phyloP scores from a whole-genome alignment of 37 sponge, comb jelly and placozoan species.

The Spongilla lacustris region DNA sequence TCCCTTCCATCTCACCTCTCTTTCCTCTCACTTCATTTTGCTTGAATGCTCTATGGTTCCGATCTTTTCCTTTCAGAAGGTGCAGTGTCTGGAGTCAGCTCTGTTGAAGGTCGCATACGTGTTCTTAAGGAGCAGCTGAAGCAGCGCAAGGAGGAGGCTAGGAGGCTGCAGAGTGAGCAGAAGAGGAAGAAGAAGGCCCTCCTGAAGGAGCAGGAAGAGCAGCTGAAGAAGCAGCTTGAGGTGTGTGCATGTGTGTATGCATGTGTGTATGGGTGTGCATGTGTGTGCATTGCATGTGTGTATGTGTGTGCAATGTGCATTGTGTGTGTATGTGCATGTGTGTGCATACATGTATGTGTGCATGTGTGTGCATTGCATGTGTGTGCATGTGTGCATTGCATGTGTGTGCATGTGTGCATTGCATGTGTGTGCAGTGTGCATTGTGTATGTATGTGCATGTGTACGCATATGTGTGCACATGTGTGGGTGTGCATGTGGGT shows the following conservation, averaged over 20 bases:
- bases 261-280: neutral
- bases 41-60: too few relatives aligned
- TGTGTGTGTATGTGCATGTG: neutral
- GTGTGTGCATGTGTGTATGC: constrained; percentile 17
- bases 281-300: neutral
- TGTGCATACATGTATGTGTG: neutral
- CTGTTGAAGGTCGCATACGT: constrained; percentile 58
- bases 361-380: neutral
- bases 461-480: neutral
- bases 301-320: neutral
- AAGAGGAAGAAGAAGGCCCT: constrained; percentile 57
- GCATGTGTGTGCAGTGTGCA: neutral
- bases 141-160: constrained; percentile 57
- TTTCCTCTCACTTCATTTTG: too few relatives aligned
- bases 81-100: constrained; percentile 29
- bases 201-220: constrained; percentile 62
- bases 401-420: neutral
- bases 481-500: too few relatives aligned
- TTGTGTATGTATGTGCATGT: neutral
- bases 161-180: constrained; percentile 59
- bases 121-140: constrained; percentile 58
- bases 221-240: constrained; percentile 60
- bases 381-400: neutral
- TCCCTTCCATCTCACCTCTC: too few relatives aligned
- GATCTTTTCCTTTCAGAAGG: neutral